Evolutionary conservation across 23 tunicate genomes (phyloP).

Genomic region (Diplosoma virens): DNA sequence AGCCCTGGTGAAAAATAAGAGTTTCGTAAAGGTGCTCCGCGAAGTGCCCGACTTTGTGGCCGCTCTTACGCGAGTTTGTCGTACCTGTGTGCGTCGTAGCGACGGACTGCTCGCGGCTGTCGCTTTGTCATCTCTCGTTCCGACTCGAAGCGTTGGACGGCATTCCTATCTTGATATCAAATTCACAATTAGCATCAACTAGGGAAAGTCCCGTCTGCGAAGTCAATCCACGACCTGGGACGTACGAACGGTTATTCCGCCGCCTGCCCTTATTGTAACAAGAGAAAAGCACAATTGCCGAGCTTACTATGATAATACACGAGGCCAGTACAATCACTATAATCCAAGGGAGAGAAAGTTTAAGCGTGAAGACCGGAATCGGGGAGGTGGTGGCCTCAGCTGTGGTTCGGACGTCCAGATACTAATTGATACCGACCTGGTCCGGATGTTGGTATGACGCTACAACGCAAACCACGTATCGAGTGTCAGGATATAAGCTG

Average conservation of each 20-base stretch:
- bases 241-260: too few species aligned
- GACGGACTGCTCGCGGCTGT: constrained; percentile 64
- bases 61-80: constrained; percentile 37
- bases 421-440: constrained; percentile 44
- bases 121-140: constrained; percentile 61
- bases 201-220: constrained; percentile 10
- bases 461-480: constrained; percentile 40
- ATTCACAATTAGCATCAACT: constrained; percentile 64
- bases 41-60: neutral
- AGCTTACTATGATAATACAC: too few species aligned
- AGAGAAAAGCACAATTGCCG: too few species aligned
- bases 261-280: too few species aligned
- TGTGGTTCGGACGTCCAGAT: constrained; percentile 27
- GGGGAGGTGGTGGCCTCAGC: neutral
- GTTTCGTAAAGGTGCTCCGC: constrained; percentile 12
- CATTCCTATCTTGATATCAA: constrained; percentile 62
- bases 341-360: neutral
- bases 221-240: neutral
- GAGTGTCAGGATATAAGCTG: constrained; percentile 27
- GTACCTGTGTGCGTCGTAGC: constrained; percentile 49
- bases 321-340: neutral
- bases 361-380: neutral
- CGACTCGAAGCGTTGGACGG: constrained; percentile 25
- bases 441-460: constrained; percentile 62
- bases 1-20: neutral